A percentile compares a stretch with the other conserved stretches of the same genome.
These are phyloP conservation scores for Cyphomyrmex costatus DNA, from an alignment of 1,140 invertebrate species.

Conservation along the genomic window DNA sequence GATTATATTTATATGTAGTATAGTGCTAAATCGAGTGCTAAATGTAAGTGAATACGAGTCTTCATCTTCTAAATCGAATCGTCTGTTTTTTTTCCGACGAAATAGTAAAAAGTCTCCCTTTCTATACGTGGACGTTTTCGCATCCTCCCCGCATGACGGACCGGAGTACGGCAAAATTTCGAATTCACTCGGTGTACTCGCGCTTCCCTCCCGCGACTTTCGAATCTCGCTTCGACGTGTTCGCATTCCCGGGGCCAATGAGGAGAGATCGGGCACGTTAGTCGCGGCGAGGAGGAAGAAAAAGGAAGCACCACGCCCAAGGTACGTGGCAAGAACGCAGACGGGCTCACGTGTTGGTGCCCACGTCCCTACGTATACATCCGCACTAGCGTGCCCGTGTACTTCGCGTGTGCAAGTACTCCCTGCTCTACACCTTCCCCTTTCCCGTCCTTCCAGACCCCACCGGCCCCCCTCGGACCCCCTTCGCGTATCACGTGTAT, in stretches of 20 bases:
- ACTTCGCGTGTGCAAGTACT: constrained; percentile 72
- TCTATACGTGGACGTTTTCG: constrained; percentile 4
- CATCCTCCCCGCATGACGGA: neutral
- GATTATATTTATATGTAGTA: neutral
- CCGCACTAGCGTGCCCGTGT: constrained; percentile 44
- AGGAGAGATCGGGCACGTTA: constrained; percentile 75
- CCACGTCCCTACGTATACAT: constrained; percentile 68
- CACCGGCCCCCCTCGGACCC: neutral
- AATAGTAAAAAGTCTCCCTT: neutral
- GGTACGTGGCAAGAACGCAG: constrained; percentile 79
- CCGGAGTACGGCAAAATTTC: constrained; percentile 58
- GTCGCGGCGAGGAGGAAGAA: constrained; percentile 76
- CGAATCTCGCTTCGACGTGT: constrained; percentile 78
- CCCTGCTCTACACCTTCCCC: constrained; percentile 9
- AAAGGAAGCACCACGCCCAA: constrained; percentile 81
- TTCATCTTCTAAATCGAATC: neutral
- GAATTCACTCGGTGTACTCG: constrained; percentile 68
- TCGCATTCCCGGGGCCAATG: constrained; percentile 78
- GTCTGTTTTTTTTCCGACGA: neutral
- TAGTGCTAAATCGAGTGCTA: too few species aligned
- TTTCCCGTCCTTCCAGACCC: neutral
- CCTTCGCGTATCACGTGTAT: constrained; percentile 24
- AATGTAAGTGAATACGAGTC: neutral
- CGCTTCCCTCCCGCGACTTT: constrained; percentile 72
- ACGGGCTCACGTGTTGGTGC: constrained; percentile 68